Base-by-base conservation (phyloP, 2,888 invertebrate genomes). In the Drosophila kanekoi region DNA sequence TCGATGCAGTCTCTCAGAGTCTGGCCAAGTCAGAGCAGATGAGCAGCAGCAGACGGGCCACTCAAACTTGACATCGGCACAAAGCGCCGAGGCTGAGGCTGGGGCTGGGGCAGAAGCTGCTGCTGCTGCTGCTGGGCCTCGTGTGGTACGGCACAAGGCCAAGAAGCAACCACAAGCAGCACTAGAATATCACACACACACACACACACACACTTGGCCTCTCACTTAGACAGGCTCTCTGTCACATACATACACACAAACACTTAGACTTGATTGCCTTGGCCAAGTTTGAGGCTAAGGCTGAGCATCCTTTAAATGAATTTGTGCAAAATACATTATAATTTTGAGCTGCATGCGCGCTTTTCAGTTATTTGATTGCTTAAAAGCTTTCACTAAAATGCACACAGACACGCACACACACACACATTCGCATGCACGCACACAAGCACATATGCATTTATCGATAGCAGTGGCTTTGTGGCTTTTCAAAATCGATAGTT, bases 291-390 rank as follows among this genome's bases (percentile, higher is more conserved):
- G 79, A 79, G 82, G 76, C 82, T 82, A 72, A 67, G 76, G 72
- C 82, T 72, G 69, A 74, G 79, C 58, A 79, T 76, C 78, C 75
- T 78, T 83, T 79, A 81, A 81, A 83, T 83, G 84, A 83, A 81
- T 81, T 83, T 80, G 81, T 70, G 65, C 23, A 69, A 79, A 82
- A 62, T 82, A 56, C 74, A 82, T 79, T 82, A 82, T 80, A 73
- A 77, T 71, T 77, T 79, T 63, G 40, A 67, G 73, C 65, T 79
- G 67, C 57, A 72, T 64, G 56, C 51, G 69, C 79, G 76, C 53
- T 69, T 65, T 76, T 38, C 59, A 72, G 51, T 67, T 68, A 54
- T 40, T 73, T 79, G 73, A 77, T 73, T 77, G 53, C 80, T 74
- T 79, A 68, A 79, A 73, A 77, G 77, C 77, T 66, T 77, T 68